A percentile compares a stretch with the other conserved stretches of the same genome.
These are phyloP conservation scores for Graptemys geographica DNA, from an alignment of 2,797 vertebrate genomes.

Conservation along the genomic window DNA sequence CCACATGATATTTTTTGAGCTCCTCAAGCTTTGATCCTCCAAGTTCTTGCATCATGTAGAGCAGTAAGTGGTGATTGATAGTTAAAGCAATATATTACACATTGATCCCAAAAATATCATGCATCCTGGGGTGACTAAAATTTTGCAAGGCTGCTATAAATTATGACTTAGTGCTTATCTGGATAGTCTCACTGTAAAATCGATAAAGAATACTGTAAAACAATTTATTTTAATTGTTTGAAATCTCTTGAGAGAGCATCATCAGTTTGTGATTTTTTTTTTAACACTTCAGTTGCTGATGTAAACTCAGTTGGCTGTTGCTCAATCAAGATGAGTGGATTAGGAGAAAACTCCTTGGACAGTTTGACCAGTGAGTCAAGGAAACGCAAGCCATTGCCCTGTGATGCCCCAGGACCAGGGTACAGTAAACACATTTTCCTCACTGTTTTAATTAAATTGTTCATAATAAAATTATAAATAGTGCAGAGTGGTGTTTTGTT, in stretches of 20 bases:
- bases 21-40: not conserved
- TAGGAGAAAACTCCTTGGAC: conserved; percentile 94
- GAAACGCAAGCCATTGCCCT: conserved; percentile 95
- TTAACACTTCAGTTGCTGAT: conserved; percentile 89
- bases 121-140: not conserved
- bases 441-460: not conserved
- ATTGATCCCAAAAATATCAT: not conserved
- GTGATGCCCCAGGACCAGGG: conserved; percentile 92
- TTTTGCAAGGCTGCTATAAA: not conserved
- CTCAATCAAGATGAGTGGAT: conserved; percentile 92
- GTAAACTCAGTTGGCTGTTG: conserved; percentile 50
- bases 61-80: not conserved
- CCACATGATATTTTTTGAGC: not conserved
- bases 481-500: not conserved
- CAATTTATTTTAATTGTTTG: not conserved
- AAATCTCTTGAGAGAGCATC: not conserved
- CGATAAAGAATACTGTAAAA: not conserved
- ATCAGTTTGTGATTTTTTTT: not conserved
- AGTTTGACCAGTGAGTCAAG: conserved; percentile 90
- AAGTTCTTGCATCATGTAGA: not conserved
- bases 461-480: not conserved
- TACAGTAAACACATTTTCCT: conserved; percentile 70
- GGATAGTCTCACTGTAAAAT: not conserved
- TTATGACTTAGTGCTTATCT: not conserved
- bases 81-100: not conserved